These are phyloP conservation scores for Drosophila lini DNA, from an alignment of 1,140 invertebrate genomes.

Conservation along the genomic window DNA sequence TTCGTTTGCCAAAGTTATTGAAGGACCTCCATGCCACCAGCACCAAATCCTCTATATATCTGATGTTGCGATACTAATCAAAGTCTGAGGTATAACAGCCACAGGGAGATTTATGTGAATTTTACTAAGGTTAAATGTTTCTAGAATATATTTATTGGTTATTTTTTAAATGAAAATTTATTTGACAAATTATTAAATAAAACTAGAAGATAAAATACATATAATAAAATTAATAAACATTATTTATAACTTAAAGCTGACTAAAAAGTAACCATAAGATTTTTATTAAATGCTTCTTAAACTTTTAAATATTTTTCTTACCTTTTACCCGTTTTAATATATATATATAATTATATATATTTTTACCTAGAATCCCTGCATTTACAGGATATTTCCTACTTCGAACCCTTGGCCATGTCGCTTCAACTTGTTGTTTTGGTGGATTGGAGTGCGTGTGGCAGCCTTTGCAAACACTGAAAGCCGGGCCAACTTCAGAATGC, in stretches of 20 bases:
- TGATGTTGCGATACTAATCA: neutral
- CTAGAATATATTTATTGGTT: too few relatives aligned
- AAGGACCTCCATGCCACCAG: constrained; percentile 8
- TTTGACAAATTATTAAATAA: neutral
- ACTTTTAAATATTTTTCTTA: neutral
- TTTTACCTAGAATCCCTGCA: neutral
- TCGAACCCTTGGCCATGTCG: neutral
- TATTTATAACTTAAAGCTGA: neutral
- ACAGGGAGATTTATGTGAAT: neutral
- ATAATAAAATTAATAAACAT: neutral
- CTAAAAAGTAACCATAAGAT: neutral
- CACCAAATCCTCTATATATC: constrained; percentile 2
- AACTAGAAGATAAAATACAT: neutral
- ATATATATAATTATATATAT: too few relatives aligned
- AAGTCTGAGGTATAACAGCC: neutral
- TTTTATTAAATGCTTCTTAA: neutral
- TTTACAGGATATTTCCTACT: neutral
- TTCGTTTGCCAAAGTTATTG: constrained; percentile 64
- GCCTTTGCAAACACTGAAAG: constrained; percentile 45
- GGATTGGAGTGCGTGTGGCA: constrained; percentile 45
- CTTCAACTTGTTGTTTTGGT: constrained; percentile 5
- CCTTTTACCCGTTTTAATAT: too few relatives aligned
- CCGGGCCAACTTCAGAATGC: constrained; percentile 38
- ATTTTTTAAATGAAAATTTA: too few relatives aligned
- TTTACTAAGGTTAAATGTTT: neutral